Evolutionary conservation across 2,797 vertebrate species (phyloP), one percentile per base, ranked within the genome.

Genomic region (Emys orbicularis): DNA sequence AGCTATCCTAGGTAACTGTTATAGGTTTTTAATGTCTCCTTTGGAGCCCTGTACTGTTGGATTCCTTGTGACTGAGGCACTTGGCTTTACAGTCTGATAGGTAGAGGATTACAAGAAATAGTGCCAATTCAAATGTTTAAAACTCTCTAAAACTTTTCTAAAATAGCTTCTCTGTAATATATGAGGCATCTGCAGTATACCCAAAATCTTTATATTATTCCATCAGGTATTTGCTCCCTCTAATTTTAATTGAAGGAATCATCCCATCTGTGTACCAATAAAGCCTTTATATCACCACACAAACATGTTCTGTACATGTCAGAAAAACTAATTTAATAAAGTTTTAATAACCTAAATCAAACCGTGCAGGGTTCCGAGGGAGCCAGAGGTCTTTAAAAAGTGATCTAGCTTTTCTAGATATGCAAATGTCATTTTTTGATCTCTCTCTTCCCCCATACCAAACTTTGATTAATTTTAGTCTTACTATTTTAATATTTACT

Each of bases 231-330:
- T 53, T 93, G 57, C 41, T 81, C 56, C n/a, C n/a, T 77, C 44
- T 47, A 49, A 77, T 79, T 76, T 79, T 49, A 34, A 19, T 4
- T 29, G 76, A 86, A 61, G 81, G 27, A n/a, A 7, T 76, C 44
- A 76, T 72, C 19, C 21, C 68, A 72, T 41, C 37, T 72, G 37
- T 11, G 21, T 72, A 72, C 9, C 37, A 41, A 41, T 41, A 41
- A 37, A 68, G 21, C 4, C 27, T 88, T 76, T 79, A 56, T 87
- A 1, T 72, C 41, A 47, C 41, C 21, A 23, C 16, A 11, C 0
- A 76, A 25, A 0, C 11, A 18, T 31, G 44, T 10, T 54, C 79
- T 57, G 2, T 41, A 41, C 1, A 1, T n/a, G 31, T 21, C 44
- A 90, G 81, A 74, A 84, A 65, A 41, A 81, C 5, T 34, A 86